Evolutionary conservation across 2,113 vertebrate species (phyloP), one percentile per base, ranked within the genome.

Genomic region (Eubucco bourcierii): DNA sequence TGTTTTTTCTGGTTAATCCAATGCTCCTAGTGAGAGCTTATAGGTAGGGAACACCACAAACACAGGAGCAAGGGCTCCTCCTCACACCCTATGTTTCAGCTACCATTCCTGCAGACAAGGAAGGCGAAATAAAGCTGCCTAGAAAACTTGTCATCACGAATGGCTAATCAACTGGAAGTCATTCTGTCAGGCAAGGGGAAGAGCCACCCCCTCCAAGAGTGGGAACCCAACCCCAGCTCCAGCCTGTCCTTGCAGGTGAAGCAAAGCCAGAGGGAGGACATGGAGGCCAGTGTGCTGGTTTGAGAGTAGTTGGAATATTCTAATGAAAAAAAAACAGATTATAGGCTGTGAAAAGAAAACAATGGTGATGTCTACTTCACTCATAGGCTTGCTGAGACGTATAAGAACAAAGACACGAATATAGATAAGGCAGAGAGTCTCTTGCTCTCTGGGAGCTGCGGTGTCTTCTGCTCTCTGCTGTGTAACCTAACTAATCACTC

Each of bases 141-240:
- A 28, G 85, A 87, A 90, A 93, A 47, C 10, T 70, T 96, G 78
- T 96, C 94, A 94, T 87, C 91, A 24, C 61, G 6, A 59, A 90
- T 76, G 4, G 5, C 82, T 87, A 68, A 77, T 24, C 90, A 96
- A 85, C 84, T 96, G 90, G 88, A 94, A 96, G 34, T 29, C 0
- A 0, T 94, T 92, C 87, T 78, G 50, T 84, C 0, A 4, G 89
- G 87, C 52, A 44, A 75, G 25, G 60, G 53, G 72, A 95, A 96
- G 79, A 94, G 73, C 84, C 75, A 79, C 28, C 59, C 84, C 82
- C 90, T 68, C 4, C 2, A 78, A 71, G 90, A 85, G 20, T 11
- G 50, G 44, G 77, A 96, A 66, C 77, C 58, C 74, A 93, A 70
- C 80, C 53, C 39, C 73, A 60, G 65, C 75, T 18, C 80, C 3